Evolutionary conservation across 2,888 invertebrate species (phyloP).

Genomic region (Drosophila pseudotakahashii): DNA sequence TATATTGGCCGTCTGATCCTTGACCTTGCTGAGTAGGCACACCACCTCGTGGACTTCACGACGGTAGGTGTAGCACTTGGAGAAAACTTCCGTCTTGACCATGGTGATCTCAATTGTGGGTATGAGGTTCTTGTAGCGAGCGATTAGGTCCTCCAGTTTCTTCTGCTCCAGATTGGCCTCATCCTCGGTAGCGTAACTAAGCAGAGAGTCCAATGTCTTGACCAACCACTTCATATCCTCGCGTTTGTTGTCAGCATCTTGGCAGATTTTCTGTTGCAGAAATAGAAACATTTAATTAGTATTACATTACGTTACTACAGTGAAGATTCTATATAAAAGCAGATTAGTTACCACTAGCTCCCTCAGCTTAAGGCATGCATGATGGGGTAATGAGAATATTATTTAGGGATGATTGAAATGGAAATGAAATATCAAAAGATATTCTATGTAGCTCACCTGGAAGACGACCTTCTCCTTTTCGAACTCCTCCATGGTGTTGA

Average conservation of each 20-base stretch:
- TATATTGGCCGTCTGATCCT: conserved; percentile 89
- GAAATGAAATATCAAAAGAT: not conserved
- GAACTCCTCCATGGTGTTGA: conserved; percentile 94
- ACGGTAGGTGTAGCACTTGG: conserved; percentile 95
- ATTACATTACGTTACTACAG: no score
- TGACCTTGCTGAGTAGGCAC: conserved; percentile 90
- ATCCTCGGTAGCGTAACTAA: conserved; percentile 91
- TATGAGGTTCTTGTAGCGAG: conserved; percentile 95
- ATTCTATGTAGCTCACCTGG: conserved; percentile 87
- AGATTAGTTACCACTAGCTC: conserved; percentile 84
- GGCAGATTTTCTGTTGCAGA: conserved; percentile 90
- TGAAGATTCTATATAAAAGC: conserved; percentile 2
- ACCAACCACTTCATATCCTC: conserved; percentile 98
- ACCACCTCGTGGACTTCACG: conserved; percentile 95
- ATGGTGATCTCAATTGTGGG: conserved; percentile 96
- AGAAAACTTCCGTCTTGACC: conserved; percentile 95
- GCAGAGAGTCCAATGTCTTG: conserved; percentile 93
- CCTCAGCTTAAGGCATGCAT: conserved; percentile 83
- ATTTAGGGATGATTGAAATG: conserved; percentile 22
- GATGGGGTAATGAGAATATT: conserved; percentile 42
- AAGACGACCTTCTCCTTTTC: conserved; percentile 95
- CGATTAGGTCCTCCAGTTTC: conserved; percentile 91
- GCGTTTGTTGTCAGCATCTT: conserved; percentile 94
- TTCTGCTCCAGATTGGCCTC: conserved; percentile 93
- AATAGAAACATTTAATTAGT: conserved; percentile 7